Evolutionary conservation across 2,888 invertebrate genomes (phyloP).

Genomic region (Diarsia dahlii): DNA sequence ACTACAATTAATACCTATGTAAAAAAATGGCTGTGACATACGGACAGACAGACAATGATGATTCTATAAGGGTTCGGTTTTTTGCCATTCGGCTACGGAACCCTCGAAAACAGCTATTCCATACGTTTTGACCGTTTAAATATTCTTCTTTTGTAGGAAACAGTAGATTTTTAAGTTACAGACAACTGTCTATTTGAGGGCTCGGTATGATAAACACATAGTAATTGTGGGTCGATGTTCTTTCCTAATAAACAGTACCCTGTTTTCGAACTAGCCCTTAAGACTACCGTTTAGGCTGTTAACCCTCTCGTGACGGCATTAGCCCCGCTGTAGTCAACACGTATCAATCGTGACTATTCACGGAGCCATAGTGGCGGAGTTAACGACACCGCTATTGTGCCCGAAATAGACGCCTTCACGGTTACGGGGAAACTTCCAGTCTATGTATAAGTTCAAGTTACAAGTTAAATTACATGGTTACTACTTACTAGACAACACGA

Average conservation of each 20-base stretch:
- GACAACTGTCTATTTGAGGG: too few relatives aligned
- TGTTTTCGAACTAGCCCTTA: not conserved
- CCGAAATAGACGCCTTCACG: conserved; percentile 48
- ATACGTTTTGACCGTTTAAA: not conserved
- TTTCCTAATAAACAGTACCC: not conserved
- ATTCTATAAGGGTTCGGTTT: too few relatives aligned
- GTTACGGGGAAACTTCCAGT: conserved; percentile 39
- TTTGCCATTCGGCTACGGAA: too few relatives aligned
- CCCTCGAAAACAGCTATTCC: not conserved
- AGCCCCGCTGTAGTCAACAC: conserved; percentile 43
- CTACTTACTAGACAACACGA: conserved; percentile 13
- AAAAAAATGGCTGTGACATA: not conserved
- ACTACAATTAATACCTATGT: not conserved
- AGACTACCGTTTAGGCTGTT: conserved; percentile 10
- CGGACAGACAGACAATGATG: too few relatives aligned
- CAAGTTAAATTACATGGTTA: conserved; percentile 38
- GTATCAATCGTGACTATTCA: conserved; percentile 56
- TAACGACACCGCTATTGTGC: conserved; percentile 57
- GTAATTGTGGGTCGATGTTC: not conserved
- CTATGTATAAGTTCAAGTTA: conserved; percentile 36
- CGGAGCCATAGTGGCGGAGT: conserved; percentile 43
- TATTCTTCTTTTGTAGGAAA: not conserved
- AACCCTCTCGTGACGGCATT: conserved; percentile 24
- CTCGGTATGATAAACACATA: too few relatives aligned
- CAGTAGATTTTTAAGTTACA: not conserved